A percentile compares a stretch with the other conserved stretches of the same genome.
phyloP scores from a whole-genome alignment of 2,113 vertebrate species.

The Pangasianodon gigas region DNA sequence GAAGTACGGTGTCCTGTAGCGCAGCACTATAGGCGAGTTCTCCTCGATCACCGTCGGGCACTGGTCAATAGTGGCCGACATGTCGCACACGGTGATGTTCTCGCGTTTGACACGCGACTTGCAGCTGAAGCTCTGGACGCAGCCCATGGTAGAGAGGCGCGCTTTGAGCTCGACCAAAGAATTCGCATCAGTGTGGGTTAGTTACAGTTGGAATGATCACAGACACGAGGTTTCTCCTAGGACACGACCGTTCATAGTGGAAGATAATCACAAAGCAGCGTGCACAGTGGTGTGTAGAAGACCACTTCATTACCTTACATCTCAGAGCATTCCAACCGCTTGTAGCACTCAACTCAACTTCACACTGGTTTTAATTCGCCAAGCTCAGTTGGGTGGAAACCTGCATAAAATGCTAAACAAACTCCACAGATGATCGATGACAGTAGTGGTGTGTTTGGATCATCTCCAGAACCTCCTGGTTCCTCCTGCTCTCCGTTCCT shows the following conservation, averaged over 20 bases:
- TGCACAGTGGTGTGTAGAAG: background rate
- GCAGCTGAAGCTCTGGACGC: slow-evolving; percentile 94
- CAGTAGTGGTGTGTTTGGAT: background rate
- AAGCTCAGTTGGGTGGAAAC: background rate
- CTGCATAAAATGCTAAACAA: background rate
- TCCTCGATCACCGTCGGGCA: slow-evolving; percentile 92
- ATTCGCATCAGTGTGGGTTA: slow-evolving; percentile 43
- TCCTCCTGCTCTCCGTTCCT: background rate
- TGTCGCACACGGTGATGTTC: slow-evolving; percentile 92
- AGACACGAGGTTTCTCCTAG: background rate
- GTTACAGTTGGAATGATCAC: slow-evolving; percentile 23
- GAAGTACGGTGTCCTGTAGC: slow-evolving; percentile 97
- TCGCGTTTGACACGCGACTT: slow-evolving; percentile 92
- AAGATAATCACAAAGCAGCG: background rate
- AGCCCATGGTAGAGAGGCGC: slow-evolving; percentile 81
- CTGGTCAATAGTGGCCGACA: slow-evolving; percentile 92
- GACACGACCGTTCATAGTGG: too few relatives aligned
- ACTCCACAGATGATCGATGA: background rate
- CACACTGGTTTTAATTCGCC: background rate
- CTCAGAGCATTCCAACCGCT: background rate
- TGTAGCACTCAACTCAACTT: background rate
- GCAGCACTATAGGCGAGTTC: slow-evolving; percentile 94
- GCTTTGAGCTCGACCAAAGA: slow-evolving; percentile 57
- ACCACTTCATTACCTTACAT: background rate
- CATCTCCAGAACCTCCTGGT: background rate